Base-by-base conservation (phyloP, 1,140 invertebrate species). In the Drosophila gunungcola region DNA sequence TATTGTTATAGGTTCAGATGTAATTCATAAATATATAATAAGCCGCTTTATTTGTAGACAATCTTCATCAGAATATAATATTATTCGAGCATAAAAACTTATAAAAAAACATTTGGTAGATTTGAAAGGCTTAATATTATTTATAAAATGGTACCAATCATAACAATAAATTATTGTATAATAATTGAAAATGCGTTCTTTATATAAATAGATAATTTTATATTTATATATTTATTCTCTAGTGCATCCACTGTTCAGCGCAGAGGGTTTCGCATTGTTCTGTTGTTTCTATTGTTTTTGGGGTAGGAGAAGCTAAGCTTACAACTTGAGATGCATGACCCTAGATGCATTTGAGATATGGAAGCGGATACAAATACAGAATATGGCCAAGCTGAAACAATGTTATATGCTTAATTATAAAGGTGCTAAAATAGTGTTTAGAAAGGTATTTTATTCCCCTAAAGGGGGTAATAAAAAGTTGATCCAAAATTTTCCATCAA, bases 291-390 rank as follows among this genome's bases (percentile, higher is more conserved):
- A 42, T 43, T 27, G 45, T 29, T 48, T 55, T 12, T 27, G 41
- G 16, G 46, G 46, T 41, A 25, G 10, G 13, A 42, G 32, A 9
- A 25, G 58, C 21, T 64, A 53, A 61, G 39, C 68, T 64, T 56
- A 72, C 52, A 72, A 49, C 51, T 64, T 64, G 38, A 52, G 68
- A 64, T 63, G 49, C 58, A 63, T 48, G 43, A 12, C 25, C 49
- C 5, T 9, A 48, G 21, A 46, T 38, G 9, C 45, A 60, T 11
- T 36, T 21, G 34, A 11, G 32, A 39, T 60, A n/a, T 34, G 34
- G 43, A 12, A 27, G 25, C 5, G 4, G 12, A 13, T 29, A 9
- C 6, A 32, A 32, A 32, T 32, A 38, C 36, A n/a, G 27, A n/a
- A 29, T 9, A 45, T n/a, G n/a, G n/a, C n/a, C n/a, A n/a, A n/a